Evolutionary conservation across 2,113 vertebrate species (phyloP).

Genomic region (Crotalus viridis): DNA sequence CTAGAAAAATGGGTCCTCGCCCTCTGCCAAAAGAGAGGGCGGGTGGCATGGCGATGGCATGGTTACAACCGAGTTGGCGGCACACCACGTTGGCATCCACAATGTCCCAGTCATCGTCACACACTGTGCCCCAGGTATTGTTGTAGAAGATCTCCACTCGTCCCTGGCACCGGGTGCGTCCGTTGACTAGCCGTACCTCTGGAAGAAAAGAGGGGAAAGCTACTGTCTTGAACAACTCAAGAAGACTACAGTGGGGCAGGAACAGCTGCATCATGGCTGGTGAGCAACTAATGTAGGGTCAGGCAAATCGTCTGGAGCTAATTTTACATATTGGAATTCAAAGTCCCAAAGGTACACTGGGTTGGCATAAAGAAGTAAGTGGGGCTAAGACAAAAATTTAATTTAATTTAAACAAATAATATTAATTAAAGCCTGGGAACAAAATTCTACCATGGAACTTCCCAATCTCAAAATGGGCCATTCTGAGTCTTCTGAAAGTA

Average conservation of each 20-base stretch:
- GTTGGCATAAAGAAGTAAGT: neutral
- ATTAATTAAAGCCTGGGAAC: neutral
- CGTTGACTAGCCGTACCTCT: slow-evolving; percentile 86
- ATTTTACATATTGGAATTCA: neutral
- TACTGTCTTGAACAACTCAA: neutral
- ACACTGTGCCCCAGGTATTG: slow-evolving; percentile 89
- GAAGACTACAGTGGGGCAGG: neutral
- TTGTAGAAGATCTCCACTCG: slow-evolving; percentile 87
- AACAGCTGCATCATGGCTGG: neutral
- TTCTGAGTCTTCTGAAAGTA: neutral
- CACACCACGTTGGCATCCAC: slow-evolving; percentile 93
- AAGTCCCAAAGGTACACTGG: neutral
- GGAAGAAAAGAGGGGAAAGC: neutral
- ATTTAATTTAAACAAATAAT: neutral
- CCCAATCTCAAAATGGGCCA: neutral
- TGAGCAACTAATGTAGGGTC: neutral
- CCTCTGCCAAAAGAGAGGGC: slow-evolving; percentile 87
- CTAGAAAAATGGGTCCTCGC: slow-evolving; percentile 83
- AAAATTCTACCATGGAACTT: neutral
- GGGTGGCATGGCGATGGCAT: slow-evolving; percentile 74
- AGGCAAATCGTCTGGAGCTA: neutral
- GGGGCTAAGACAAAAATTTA: neutral
- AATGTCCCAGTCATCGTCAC: slow-evolving; percentile 95
- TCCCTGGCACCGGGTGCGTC: slow-evolving; percentile 83
- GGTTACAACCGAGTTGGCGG: slow-evolving; percentile 85